A percentile compares a stretch with the other conserved stretches of the same genome.
Evolutionary conservation across 2,888 invertebrate species (phyloP).

Genomic region (Nudaria mundana): DNA sequence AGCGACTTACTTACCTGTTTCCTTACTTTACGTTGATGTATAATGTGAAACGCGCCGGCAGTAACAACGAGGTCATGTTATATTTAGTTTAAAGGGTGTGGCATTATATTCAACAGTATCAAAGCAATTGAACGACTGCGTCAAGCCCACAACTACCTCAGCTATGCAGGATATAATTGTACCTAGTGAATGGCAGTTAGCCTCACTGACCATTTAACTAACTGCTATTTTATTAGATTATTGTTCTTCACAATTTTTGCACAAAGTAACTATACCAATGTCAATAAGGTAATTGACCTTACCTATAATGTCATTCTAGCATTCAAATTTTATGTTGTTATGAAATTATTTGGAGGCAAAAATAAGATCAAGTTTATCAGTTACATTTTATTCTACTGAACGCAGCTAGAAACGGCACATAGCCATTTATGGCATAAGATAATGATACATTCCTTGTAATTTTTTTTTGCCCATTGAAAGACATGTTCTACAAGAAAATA

Average conservation of each 20-base stretch:
- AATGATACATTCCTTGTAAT: too few relatives aligned
- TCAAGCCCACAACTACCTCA: slow-evolving; percentile 29
- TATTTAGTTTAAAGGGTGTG: slow-evolving; percentile 53
- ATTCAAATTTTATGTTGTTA: background rate
- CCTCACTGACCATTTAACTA: slow-evolving; percentile 22
- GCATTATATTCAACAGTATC: slow-evolving; percentile 33
- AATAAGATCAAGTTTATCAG: background rate
- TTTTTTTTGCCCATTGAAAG: too few relatives aligned
- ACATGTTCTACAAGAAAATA: too few relatives aligned
- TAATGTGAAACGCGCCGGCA: background rate
- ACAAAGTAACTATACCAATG: slow-evolving; percentile 7
- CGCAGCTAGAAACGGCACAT: background rate
- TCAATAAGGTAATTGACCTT: slow-evolving; percentile 6
- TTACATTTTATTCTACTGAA: background rate
- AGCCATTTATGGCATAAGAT: too few relatives aligned
- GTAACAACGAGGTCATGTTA: slow-evolving; percentile 29
- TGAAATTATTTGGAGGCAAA: background rate
- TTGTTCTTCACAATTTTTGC: slow-evolving; percentile 18
- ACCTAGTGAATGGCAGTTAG: slow-evolving; percentile 31
- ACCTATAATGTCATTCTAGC: slow-evolving; percentile 2
- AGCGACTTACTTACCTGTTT: background rate
- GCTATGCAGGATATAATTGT: slow-evolving; percentile 26
- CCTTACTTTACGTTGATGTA: background rate
- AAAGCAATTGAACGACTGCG: slow-evolving; percentile 23
- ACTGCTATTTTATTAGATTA: slow-evolving; percentile 14